Base-by-base conservation (phyloP, 2,888 invertebrate genomes). In the Drosophila infuscata region DNA sequence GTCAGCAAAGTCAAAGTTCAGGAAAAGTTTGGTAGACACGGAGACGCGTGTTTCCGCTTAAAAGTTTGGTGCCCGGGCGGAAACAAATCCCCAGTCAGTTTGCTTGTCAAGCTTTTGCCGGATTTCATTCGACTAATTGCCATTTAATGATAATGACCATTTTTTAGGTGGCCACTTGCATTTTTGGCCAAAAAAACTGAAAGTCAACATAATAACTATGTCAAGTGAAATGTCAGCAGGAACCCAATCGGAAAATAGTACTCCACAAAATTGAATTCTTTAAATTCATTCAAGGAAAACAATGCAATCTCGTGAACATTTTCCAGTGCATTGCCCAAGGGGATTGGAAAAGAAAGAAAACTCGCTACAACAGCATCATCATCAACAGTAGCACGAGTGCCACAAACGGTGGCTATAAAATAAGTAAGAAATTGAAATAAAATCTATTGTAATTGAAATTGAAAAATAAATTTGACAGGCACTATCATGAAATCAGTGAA, bases 121-220 rank as follows among this genome's bases (percentile, higher is more conserved):
- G 52, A 3, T 11, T 9, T 60, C 57, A 51, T 58, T 51, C 49
- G 59, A 74, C 89, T 84, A 84, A 84, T 84, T 84, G 88, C 72
- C 81, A 87, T 83, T 89, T 87, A 89, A 84, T 89, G 89, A 74
- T 74, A 48, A 79, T 70, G 79, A 79, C 87, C 81, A 89, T 81
- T 81, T 78, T 84, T 73, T 74, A 72, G 74, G 43, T 63, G 70
- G 36, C 69, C 63, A 69, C 66, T 20, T 67, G 70, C 61, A 74
- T 33, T 48, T 8, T 51, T 54, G 43, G 8, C n/a, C 11, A 20
- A 35, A 25, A 30, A 38, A 25, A 12, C 52, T 3, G 9, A 29
- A 20, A n/a, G 32, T 25, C 8, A 20, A 43, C 17, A 32, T 52
- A 51, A 35, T 48, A 36, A 20, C 17, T 12, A 38, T 41, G 7